A percentile compares a stretch with the other conserved stretches of the same genome.
Evolutionary conservation across 2,113 vertebrate species (phyloP).

Genomic region (Piprites chloris): DNA sequence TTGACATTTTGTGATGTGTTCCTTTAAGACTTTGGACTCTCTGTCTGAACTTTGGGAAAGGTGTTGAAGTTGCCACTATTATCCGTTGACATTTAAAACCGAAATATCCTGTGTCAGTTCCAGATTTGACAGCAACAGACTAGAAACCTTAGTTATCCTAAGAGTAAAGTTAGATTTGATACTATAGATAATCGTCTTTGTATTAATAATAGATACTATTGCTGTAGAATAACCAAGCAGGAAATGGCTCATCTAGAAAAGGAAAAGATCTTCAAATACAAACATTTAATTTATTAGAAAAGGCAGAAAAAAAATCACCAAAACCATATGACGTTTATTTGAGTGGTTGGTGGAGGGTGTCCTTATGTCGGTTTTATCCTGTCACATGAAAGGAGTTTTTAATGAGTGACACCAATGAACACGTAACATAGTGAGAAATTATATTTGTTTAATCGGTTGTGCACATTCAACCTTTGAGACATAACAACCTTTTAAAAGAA

Average conservation of each 20-base stretch:
- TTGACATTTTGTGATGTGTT: not conserved
- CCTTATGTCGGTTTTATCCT: not conserved
- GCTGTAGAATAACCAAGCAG: not conserved
- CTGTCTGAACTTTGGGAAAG: not conserved
- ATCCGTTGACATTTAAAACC: not conserved
- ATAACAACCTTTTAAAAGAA: not conserved
- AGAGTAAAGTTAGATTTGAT: not conserved
- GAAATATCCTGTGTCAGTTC: not conserved
- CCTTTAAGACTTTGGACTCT: not conserved
- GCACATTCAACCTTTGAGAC: not conserved
- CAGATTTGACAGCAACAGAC: not conserved
- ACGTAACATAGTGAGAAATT: not conserved
- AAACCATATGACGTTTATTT: not conserved
- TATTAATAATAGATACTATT: not conserved
- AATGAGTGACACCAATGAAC: not conserved
- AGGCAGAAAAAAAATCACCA: not conserved
- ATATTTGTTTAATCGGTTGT: not conserved
- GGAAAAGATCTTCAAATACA: not conserved
- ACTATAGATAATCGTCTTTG: not conserved
- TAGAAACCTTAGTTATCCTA: not conserved
- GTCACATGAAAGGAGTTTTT: not conserved
- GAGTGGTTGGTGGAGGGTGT: rapidly evolving
- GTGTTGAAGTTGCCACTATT: not conserved
- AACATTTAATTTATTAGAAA: not conserved
- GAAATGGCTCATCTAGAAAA: not conserved